Evolutionary conservation across 2,888 invertebrate species (phyloP).

Genomic region (Parthenolecanium corni): DNA sequence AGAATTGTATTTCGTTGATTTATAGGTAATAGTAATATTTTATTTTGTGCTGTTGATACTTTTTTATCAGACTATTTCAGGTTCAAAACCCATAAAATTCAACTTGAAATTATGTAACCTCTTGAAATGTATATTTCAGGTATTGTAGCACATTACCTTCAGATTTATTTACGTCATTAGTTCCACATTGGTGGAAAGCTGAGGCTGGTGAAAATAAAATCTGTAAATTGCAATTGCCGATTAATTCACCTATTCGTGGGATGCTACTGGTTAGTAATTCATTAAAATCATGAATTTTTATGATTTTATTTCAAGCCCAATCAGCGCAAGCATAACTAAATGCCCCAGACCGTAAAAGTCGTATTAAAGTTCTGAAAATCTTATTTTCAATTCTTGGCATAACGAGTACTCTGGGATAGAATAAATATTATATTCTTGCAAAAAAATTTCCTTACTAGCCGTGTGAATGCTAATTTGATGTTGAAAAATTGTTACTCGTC

Average conservation of each 20-base stretch:
- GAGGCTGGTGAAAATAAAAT: constrained; percentile 34
- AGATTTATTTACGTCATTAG: constrained; percentile 62
- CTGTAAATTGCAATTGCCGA: constrained; percentile 60
- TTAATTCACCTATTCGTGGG: constrained; percentile 58
- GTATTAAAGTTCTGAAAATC: background rate
- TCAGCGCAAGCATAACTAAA: too few species aligned
- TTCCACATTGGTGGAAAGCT: constrained; percentile 45
- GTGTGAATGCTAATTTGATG: too few species aligned
- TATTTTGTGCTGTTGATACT: too few species aligned
- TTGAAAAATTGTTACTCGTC: too few species aligned
- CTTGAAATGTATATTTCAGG: too few species aligned
- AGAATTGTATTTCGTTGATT: too few species aligned
- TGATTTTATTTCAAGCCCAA: too few species aligned
- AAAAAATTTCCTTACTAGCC: too few species aligned
- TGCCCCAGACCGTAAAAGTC: too few species aligned
- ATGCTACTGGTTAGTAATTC: background rate
- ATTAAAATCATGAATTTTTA: constrained; percentile 15
- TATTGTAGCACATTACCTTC: constrained; percentile 69
- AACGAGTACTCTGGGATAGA: background rate
- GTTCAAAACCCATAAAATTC: too few species aligned
- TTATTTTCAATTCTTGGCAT: background rate
- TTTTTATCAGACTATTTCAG: constrained; percentile 1
- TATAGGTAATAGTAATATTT: background rate
- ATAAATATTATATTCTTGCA: background rate
- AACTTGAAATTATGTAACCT: too few species aligned